These are phyloP conservation scores for Euphonia xanthogaster DNA, from an alignment of 2,797 vertebrate genomes.

Conservation along the genomic window DNA sequence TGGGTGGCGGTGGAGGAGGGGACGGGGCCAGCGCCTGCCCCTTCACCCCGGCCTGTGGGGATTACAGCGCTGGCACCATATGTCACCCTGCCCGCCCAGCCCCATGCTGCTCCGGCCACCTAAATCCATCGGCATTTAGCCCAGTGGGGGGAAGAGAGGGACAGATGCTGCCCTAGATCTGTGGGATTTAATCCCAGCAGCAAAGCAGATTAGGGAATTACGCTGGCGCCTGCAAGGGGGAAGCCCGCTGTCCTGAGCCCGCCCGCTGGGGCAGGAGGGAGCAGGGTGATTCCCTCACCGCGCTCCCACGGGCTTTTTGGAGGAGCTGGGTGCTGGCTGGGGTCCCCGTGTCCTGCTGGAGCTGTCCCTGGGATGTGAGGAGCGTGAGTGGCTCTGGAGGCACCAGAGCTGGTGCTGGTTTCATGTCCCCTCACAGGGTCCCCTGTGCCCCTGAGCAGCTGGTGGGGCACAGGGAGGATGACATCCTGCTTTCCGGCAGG, in stretches of 20 bases:
- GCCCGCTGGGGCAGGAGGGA: not conserved
- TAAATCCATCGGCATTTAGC: constrained; percentile 28
- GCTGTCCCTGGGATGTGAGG: not conserved
- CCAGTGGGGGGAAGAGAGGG: constrained; percentile 11
- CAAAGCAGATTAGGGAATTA: constrained; percentile 77
- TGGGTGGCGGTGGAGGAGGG: not conserved
- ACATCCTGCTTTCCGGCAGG: accelerated
- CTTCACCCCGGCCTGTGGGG: not conserved
- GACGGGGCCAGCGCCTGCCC: not conserved
- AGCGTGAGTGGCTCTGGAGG: not conserved
- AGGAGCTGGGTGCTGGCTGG: not conserved
- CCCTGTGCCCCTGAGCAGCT: accelerated
- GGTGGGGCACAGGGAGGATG: accelerated
- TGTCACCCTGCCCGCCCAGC: not conserved
- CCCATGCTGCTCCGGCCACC: not conserved
- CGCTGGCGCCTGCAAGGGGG: constrained; percentile 25
- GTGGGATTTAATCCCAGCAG: constrained; percentile 71
- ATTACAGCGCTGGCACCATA: constrained; percentile 13
- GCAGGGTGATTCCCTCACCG: not conserved
- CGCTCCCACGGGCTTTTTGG: accelerated
- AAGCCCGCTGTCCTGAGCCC: not conserved
- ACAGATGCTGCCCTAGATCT: constrained; percentile 78
- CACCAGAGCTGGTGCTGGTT: not conserved
- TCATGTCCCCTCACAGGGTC: accelerated
- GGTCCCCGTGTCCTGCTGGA: accelerated